phyloP scores from a whole-genome alignment of 2,797 vertebrate genomes.

The Helicolenus hilgendorfi region DNA sequence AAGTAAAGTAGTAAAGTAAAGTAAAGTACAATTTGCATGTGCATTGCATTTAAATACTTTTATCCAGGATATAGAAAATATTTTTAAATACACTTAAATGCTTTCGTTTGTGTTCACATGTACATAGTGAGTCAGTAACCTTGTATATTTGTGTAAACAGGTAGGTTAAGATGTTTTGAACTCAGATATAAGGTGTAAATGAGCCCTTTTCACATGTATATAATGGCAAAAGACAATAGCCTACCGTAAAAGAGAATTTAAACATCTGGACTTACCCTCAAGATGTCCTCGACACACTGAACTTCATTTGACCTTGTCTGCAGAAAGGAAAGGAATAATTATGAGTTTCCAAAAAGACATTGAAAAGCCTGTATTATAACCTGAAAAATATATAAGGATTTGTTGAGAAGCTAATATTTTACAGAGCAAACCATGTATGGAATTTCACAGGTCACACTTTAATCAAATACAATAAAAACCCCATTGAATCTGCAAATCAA shows the following conservation, averaged over 20 bases:
- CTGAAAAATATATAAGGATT: neutral
- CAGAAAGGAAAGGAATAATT: neutral
- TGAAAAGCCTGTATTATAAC: neutral
- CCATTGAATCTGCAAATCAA: neutral
- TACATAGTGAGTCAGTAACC: neutral
- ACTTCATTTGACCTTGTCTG: slow-evolving; percentile 92
- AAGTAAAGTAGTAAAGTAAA: too few species aligned
- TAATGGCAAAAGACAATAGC: neutral
- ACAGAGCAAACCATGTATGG: neutral
- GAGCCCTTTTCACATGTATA: too few species aligned
- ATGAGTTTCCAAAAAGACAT: neutral
- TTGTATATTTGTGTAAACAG: neutral
- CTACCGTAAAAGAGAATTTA: neutral
- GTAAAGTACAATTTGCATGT: neutral
- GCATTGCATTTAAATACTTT: neutral
- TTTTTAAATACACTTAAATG: neutral
- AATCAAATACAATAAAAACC: neutral
- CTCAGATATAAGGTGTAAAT: neutral
- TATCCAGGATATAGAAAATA: neutral
- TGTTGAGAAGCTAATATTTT: neutral
- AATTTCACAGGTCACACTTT: neutral
- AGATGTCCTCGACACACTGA: slow-evolving; percentile 94
- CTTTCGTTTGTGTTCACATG: neutral
- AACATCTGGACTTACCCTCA: slow-evolving; percentile 91
- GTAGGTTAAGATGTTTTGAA: neutral